Evolutionary conservation across 2,888 invertebrate genomes (phyloP), one percentile per base, ranked within the genome.

Genomic region (Anagyrus pseudococci): DNA sequence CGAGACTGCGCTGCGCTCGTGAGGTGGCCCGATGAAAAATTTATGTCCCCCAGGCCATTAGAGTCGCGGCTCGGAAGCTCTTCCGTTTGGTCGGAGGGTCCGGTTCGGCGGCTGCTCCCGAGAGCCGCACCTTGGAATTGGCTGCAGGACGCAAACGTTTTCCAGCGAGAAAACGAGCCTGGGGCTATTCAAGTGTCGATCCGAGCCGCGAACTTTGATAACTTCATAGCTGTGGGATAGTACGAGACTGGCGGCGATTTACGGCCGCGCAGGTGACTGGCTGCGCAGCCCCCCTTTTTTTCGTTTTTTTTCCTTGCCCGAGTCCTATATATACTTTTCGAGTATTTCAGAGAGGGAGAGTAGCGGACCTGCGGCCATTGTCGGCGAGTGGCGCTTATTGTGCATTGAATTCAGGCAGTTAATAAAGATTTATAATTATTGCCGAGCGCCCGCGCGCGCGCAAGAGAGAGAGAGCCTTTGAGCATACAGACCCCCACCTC

Each of bases 111-210:
- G 10, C 10, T 10, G 29, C 10, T 29, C 29, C 6, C 29, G 29
- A 41, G 4, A 29, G 10, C 10, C 8, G 41, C 4, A 10, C 15
- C 41, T 15, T 13, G 33, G 33, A 33, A 41, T 4, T 15, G 4
- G 15, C 41, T 47, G 29, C 49, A 47, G 61, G 49, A 54, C 26
- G 43, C 48, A 54, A 54, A 60, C 60, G 49, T 55, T 54, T 48
- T 49, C 55, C 61, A 61, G 17, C 44, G 48, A 33, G 15, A 1
- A n/a, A 25, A 26, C 17, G 46, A 26, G 41, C 25, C 23, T 19
- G 46, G 25, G n/a, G 50, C 47, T 50, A 56, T 56, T 56, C 55
- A 44, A 61, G 55, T 44, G 60, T 60, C 60, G 60, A 60, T 60
- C 60, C 47, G 53, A 17, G 10, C 40, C 41, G 40, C 56, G 47